These are phyloP conservation scores for Eugnorisma glareosa DNA, from an alignment of 2,888 invertebrate genomes.

Conservation along the genomic window DNA sequence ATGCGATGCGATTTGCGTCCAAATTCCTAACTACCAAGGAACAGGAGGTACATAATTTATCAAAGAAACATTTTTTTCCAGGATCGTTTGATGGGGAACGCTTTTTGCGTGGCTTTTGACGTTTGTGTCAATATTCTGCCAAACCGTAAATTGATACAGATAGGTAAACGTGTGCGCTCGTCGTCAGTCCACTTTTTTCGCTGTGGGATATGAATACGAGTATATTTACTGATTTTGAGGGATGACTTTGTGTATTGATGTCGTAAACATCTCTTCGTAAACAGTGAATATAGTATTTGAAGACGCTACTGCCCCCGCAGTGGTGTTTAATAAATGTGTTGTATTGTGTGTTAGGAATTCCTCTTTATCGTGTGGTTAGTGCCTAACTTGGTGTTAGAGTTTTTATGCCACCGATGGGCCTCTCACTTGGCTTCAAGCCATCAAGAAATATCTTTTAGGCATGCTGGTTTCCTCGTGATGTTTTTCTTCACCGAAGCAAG, in stretches of 20 bases:
- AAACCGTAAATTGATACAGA: slow-evolving; percentile 45
- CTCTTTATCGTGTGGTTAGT: too few species aligned
- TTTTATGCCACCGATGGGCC: too few species aligned
- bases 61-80: slow-evolving; percentile 59
- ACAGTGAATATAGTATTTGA: not conserved
- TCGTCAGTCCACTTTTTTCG: slow-evolving; percentile 6
- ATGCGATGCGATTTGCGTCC: slow-evolving; percentile 63
- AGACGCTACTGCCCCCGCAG: too few species aligned
- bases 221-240: slow-evolving; percentile 16
- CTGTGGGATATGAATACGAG: slow-evolving; percentile 18
- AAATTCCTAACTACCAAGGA: slow-evolving; percentile 63
- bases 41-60: slow-evolving; percentile 67
- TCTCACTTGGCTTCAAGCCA: too few species aligned
- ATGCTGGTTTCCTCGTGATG: too few species aligned
- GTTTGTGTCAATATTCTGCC: slow-evolving; percentile 53
- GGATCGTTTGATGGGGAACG: slow-evolving; percentile 42
- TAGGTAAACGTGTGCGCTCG: slow-evolving; percentile 23
- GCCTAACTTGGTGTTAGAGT: too few species aligned
- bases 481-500: too few species aligned
- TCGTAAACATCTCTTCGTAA: slow-evolving; percentile 4
- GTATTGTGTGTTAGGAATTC: too few species aligned
- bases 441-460: too few species aligned
- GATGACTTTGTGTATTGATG: not conserved
- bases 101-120: slow-evolving; percentile 47
- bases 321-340: too few species aligned